A percentile compares a stretch with the other conserved stretches of the same genome.
Conservation (phyloP, 2,797 vertebrate species). For the Lophotriccus pileatus region DNA sequence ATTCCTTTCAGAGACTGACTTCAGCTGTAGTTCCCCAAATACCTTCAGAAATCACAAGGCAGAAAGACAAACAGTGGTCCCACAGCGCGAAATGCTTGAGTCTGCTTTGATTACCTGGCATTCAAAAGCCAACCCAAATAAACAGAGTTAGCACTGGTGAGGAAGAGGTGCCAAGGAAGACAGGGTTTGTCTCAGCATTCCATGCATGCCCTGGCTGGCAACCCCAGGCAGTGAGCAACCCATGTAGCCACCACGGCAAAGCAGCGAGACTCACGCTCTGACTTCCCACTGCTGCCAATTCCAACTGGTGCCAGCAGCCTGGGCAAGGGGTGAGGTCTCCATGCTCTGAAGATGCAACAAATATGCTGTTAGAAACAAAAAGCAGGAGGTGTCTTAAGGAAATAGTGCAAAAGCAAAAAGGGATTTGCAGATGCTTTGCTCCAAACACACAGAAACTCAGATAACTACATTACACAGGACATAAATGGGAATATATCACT, state of each 20-base stretch:
- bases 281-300: background rate
- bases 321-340: background rate
- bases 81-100: background rate
- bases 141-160: background rate
- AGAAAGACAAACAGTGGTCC: background rate
- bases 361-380: background rate
- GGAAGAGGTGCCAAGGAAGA: background rate
- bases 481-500: background rate
- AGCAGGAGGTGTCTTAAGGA: background rate
- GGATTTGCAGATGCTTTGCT: background rate
- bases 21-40: background rate
- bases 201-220: background rate
- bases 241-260: fast-evolving
- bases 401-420: background rate
- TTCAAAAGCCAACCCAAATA: background rate
- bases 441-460: background rate
- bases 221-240: background rate
- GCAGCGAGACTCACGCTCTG: fast-evolving
- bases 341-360: background rate
- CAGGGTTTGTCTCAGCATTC: background rate
- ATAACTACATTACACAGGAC: background rate
- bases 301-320: fast-evolving
- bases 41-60: background rate
- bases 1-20: background rate
- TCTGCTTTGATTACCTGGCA: background rate